Conservation (phyloP, 2,888 invertebrate genomes). For the Aromia moschata region DNA sequence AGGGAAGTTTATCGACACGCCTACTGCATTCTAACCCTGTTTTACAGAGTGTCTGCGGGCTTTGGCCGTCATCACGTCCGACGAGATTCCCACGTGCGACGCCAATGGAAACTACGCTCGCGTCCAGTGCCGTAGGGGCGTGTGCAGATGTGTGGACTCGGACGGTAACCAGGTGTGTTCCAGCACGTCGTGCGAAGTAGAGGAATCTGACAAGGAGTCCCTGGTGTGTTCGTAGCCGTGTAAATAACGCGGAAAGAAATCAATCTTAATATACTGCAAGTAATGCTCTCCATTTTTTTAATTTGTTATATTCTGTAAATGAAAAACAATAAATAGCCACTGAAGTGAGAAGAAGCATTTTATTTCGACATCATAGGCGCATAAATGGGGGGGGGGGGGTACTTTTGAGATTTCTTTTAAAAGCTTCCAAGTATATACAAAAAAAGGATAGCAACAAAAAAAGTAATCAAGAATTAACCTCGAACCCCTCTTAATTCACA, state of each 20-base stretch:
- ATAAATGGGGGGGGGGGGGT: too few species aligned
- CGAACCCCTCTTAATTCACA: too few species aligned
- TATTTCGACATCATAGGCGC: too few species aligned
- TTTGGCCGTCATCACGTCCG: constrained; percentile 55
- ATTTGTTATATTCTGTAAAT: neutral
- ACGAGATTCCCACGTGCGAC: constrained; percentile 68
- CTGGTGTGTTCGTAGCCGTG: constrained; percentile 35
- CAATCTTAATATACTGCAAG: neutral
- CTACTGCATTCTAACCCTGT: too few species aligned
- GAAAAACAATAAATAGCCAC: too few species aligned
- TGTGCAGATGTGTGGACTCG: constrained; percentile 71
- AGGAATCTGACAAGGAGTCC: constrained; percentile 33
- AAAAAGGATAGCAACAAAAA: too few species aligned
- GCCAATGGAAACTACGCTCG: constrained; percentile 71
- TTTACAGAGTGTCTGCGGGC: constrained; percentile 71
- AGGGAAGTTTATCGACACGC: too few species aligned
- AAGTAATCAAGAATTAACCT: too few species aligned
- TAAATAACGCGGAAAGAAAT: neutral
- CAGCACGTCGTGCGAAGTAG: constrained; percentile 45
- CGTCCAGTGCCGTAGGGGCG: constrained; percentile 70
- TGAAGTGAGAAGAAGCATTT: too few species aligned
- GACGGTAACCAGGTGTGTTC: constrained; percentile 67
- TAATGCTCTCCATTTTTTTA: neutral
- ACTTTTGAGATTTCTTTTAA: too few species aligned
- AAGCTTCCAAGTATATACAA: too few species aligned